Conservation (phyloP, 2,113 vertebrate species). For the Pogona vitticeps region DNA sequence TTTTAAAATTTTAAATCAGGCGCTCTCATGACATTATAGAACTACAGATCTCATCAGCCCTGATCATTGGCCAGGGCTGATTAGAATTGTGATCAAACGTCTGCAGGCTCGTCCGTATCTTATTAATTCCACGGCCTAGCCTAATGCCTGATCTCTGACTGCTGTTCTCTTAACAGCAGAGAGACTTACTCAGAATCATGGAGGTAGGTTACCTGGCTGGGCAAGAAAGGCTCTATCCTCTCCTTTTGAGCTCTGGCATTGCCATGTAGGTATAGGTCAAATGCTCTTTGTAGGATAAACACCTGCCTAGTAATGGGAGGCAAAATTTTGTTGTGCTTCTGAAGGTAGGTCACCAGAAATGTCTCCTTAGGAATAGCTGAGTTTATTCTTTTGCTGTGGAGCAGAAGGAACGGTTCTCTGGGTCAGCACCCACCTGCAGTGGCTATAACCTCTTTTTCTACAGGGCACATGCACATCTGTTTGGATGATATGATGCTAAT, state of each 20-base stretch:
- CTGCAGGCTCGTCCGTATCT: not conserved
- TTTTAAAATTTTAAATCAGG: no score
- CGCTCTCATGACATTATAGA: not conserved
- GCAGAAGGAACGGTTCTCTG: not conserved
- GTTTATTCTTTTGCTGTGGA: not conserved
- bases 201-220: no score
- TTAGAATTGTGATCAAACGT: not conserved
- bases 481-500: not conserved
- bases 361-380: not conserved
- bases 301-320: not conserved
- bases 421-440: not conserved
- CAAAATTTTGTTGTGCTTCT: not conserved
- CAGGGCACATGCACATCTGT: not conserved
- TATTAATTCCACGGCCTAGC: not conserved
- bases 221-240: not conserved
- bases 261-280: not conserved
- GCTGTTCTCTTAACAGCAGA: not conserved
- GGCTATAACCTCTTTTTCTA: not conserved
- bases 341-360: not conserved
- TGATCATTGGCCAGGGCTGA: not conserved
- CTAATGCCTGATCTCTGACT: not conserved
- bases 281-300: not conserved
- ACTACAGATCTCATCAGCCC: not conserved
- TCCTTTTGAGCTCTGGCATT: not conserved
- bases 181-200: not conserved